Conservation (phyloP, 2,113 vertebrate species). For the Cettia cetti region DNA sequence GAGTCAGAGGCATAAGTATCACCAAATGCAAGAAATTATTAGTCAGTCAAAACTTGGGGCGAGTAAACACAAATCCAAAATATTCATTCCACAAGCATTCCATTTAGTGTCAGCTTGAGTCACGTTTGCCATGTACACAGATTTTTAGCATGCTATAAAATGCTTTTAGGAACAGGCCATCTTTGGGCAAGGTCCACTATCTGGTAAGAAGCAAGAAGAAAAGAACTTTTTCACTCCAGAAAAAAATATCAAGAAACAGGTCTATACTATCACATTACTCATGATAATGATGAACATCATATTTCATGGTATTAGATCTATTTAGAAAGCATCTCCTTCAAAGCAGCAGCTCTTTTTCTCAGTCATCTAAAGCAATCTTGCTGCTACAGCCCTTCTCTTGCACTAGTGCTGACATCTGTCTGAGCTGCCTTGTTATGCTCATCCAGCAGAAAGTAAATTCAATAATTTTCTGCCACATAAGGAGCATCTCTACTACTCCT, state of each 20-base stretch:
- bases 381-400: background rate
- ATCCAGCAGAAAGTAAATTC: slow-evolving; percentile 3
- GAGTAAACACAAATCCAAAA: background rate
- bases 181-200: background rate
- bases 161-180: background rate
- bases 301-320: background rate
- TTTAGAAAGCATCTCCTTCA: background rate
- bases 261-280: background rate
- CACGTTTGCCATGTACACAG: background rate
- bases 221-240: background rate
- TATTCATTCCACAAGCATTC: background rate
- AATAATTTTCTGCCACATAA: background rate
- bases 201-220: background rate
- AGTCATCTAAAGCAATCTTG: background rate
- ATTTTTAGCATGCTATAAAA: background rate
- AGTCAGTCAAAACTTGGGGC: background rate
- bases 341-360: background rate
- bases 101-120: background rate
- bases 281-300: background rate
- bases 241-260: background rate
- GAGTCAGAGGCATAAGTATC: background rate
- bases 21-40: background rate
- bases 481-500: background rate
- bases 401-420: background rate
- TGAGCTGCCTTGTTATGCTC: background rate